Conservation (phyloP, 2,113 vertebrate genomes). For the Dolichotis patagonum region DNA sequence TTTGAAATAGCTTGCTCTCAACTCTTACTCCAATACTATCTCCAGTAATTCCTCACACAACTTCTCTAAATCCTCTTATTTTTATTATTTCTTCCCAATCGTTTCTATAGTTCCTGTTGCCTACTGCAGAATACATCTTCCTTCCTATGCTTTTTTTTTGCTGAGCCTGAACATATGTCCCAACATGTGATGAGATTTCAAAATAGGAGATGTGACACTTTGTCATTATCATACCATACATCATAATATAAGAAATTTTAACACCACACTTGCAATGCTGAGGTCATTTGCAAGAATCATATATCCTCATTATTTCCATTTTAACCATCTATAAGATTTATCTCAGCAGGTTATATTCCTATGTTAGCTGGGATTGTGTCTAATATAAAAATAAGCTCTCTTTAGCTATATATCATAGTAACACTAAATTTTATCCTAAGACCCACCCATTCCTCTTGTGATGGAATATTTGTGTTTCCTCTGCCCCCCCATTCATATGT, state of each 20-base stretch:
- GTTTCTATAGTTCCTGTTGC: neutral
- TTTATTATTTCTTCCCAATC: slow-evolving; percentile 24
- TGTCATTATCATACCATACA: slow-evolving; percentile 29
- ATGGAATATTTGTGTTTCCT: neutral
- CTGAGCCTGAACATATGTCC: neutral
- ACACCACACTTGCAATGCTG: neutral
- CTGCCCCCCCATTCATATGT: neutral
- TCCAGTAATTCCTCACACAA: neutral
- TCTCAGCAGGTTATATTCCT: neutral
- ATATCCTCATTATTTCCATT: neutral
- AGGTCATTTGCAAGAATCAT: slow-evolving; percentile 9
- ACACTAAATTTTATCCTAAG: neutral
- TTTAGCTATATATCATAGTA: neutral
- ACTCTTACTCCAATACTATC: neutral
- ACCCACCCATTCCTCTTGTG: neutral
- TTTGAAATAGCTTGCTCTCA: neutral
- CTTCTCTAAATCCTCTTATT: slow-evolving; percentile 33
- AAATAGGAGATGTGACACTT: slow-evolving; percentile 32
- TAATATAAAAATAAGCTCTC: neutral
- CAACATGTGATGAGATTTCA: slow-evolving; percentile 33
- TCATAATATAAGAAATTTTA: slow-evolving; percentile 17
- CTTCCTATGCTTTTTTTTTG: neutral
- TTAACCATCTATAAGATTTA: neutral
- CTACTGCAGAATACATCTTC: neutral
- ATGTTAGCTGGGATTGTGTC: neutral